These are phyloP conservation scores for Papilio polyxenes DNA, from an alignment of 1,140 invertebrate species.

Conservation along the genomic window DNA sequence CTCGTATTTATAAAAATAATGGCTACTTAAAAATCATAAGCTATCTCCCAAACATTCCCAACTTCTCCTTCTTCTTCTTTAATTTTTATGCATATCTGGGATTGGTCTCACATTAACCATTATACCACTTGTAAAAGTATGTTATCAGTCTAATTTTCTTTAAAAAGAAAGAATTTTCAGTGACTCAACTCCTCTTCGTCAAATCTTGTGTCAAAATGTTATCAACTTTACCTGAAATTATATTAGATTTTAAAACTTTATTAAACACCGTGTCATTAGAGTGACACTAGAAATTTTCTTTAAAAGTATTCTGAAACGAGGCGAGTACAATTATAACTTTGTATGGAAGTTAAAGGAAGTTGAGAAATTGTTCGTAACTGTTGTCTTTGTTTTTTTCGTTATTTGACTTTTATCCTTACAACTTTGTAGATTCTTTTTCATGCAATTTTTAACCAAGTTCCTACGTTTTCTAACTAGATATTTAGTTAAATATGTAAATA, in stretches of 20 bases:
- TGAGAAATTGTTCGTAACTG: slow-evolving; percentile 22
- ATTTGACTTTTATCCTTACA: slow-evolving; percentile 11
- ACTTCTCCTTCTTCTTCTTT: no score
- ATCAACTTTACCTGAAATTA: not conserved
- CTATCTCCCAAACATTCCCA: no score
- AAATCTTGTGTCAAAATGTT: not conserved
- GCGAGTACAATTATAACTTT: slow-evolving; percentile 36
- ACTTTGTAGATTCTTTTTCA: not conserved
- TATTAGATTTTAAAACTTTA: not conserved
- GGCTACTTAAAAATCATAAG: not conserved
- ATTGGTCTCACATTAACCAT: no score
- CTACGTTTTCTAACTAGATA: no score
- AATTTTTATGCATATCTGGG: no score
- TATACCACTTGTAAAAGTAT: no score
- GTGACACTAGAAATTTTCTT: slow-evolving; percentile 6
- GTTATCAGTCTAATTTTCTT: no score
- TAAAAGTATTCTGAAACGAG: slow-evolving; percentile 3
- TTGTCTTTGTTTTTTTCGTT: slow-evolving; percentile 20
- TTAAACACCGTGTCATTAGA: slow-evolving; percentile 1
- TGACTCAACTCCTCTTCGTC: no score
- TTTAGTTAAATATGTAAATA: no score
- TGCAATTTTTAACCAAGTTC: not conserved
- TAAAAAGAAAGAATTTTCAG: no score
- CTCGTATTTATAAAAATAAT: not conserved
- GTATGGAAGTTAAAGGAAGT: not conserved